A percentile compares a stretch with the other conserved stretches of the same genome.
Conservation (phyloP, 2,797 vertebrate genomes). For the Spinus pinus region DNA sequence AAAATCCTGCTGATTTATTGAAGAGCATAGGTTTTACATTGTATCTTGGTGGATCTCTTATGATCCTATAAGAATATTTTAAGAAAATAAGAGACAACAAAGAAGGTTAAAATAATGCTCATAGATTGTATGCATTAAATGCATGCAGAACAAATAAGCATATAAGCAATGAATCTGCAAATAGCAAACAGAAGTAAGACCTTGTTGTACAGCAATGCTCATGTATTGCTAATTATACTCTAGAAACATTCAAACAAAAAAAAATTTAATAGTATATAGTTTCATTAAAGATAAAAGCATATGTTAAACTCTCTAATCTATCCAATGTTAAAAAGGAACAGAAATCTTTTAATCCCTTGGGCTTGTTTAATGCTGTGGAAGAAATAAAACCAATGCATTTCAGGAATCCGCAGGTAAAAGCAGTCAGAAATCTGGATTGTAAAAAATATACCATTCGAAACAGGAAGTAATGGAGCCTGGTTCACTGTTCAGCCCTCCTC, state of each 20-base stretch:
- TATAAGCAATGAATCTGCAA: background rate
- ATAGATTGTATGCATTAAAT: background rate
- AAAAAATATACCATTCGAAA: background rate
- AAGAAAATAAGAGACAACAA: background rate
- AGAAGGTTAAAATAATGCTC: background rate
- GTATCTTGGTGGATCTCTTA: background rate
- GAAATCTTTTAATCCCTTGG: background rate
- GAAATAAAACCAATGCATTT: background rate
- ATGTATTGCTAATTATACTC: background rate
- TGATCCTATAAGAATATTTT: background rate
- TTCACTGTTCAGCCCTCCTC: background rate
- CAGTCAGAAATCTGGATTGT: background rate
- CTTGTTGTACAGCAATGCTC: background rate
- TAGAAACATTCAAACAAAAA: background rate
- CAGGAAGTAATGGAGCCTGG: background rate
- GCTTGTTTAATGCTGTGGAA: background rate
- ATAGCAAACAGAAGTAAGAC: background rate
- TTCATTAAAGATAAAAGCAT: background rate
- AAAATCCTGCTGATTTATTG: rapidly evolving
- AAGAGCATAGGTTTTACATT: background rate
- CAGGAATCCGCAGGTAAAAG: background rate
- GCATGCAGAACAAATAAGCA: background rate
- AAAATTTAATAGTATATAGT: background rate
- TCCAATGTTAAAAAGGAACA: background rate
- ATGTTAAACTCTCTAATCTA: background rate